Conservation (phyloP, 2,888 invertebrate genomes). For the Heliconius hortense region DNA sequence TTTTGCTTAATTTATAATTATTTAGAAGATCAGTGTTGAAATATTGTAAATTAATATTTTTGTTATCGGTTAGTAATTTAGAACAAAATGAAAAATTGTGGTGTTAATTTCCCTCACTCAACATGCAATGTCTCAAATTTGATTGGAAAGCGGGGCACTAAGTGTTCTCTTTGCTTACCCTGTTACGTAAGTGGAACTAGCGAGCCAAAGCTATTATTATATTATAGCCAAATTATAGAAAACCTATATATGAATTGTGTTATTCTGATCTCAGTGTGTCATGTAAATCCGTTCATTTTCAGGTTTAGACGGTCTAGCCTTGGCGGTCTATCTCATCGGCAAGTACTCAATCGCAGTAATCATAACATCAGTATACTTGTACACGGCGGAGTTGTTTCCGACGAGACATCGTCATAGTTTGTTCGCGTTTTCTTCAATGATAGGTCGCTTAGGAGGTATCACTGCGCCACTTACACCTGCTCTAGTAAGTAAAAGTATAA, state of each 20-base stretch:
- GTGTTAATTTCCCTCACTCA: neutral
- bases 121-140: too few species aligned
- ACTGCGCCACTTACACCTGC: constrained; percentile 83
- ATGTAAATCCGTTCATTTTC: neutral
- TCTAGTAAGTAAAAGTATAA: constrained; percentile 59
- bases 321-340: constrained; percentile 36
- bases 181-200: too few species aligned
- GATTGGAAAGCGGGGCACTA: neutral
- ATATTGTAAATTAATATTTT: neutral
- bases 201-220: too few species aligned
- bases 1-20: neutral
- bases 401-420: constrained; percentile 82
- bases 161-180: neutral
- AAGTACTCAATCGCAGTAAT: constrained; percentile 82
- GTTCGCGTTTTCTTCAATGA: constrained; percentile 83
- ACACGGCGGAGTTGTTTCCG: constrained; percentile 84
- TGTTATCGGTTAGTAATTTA: neutral
- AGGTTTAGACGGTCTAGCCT: constrained; percentile 26
- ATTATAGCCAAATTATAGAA: too few species aligned
- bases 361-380: constrained; percentile 81
- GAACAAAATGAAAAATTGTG: neutral
- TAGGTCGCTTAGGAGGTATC: constrained; percentile 84
- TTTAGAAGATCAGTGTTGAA: neutral
- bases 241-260: too few species aligned
- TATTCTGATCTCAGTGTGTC: too few species aligned